Conservation (phyloP, 2,888 invertebrate species). For the Brachypalpus laphriformis region DNA sequence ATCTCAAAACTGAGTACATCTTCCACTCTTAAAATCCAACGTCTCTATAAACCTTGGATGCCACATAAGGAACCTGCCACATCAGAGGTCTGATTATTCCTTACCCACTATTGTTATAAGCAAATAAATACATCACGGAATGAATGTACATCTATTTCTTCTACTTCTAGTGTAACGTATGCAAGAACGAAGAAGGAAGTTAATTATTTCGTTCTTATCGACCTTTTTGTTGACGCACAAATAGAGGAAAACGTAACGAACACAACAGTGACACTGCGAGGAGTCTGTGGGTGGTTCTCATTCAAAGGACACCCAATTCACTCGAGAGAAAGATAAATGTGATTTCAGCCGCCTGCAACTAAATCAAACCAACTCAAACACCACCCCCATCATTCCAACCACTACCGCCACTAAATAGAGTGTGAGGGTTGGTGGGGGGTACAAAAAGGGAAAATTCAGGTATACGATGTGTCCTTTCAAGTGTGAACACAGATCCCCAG, state of each 20-base stretch:
- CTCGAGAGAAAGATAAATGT: conserved; percentile 61
- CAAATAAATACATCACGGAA: conserved; percentile 22
- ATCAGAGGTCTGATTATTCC: conserved; percentile 14
- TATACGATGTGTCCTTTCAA: conserved; percentile 60
- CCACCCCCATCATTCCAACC: conserved; percentile 12
- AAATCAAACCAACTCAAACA: conserved; percentile 58
- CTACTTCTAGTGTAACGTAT: neutral
- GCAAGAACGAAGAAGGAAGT: conserved; percentile 46
- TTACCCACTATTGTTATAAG: conserved; percentile 4
- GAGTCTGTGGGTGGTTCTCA: conserved; percentile 2
- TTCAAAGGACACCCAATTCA: conserved; percentile 29
- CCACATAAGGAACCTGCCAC: neutral
- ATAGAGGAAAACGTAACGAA: neutral
- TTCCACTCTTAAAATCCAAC: neutral
- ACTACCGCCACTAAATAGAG: conserved; percentile 18
- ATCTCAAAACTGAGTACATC: neutral
- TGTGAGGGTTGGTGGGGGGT: neutral
- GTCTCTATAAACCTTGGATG: neutral
- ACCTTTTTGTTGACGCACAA: conserved; percentile 44
- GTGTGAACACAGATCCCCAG: conserved; percentile 60
- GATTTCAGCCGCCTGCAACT: conserved; percentile 60
- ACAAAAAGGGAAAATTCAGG: conserved; percentile 43
- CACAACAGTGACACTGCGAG: conserved; percentile 9
- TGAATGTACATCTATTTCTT: neutral
- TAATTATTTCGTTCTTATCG: conserved; percentile 74